Evolutionary conservation across 92 coral and sea anemone genomes (phyloP).

Genomic region (Palythoa grandis): DNA sequence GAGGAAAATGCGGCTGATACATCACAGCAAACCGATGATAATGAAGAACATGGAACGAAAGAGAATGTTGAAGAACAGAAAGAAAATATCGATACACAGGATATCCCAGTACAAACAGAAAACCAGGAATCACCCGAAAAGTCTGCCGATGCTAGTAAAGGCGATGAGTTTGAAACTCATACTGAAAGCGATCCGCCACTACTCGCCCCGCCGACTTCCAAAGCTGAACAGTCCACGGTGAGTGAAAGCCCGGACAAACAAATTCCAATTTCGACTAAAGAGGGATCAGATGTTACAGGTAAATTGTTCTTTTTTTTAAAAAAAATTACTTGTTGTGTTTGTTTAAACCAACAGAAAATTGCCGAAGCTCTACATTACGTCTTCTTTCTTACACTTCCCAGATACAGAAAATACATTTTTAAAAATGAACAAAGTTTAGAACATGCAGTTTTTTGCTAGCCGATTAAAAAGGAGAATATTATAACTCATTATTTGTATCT

Average conservation of each 20-base stretch:
- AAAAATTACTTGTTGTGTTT: background rate
- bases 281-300: conserved; percentile 48
- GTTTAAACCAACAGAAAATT: background rate
- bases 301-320: background rate
- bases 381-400: no score
- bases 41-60: background rate
- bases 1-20: conserved; percentile 5
- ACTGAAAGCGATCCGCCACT: conserved; percentile 64
- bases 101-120: conserved; percentile 59
- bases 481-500: background rate
- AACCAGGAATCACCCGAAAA: conserved; percentile 40
- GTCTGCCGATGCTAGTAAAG: conserved; percentile 27
- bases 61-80: conserved; percentile 47
- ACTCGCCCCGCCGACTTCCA: conserved; percentile 83
- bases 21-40: conserved; percentile 4
- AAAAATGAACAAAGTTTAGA: no score
- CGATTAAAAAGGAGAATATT: background rate
- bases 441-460: background rate
- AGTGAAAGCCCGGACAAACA: conserved; percentile 29
- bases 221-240: conserved; percentile 66
- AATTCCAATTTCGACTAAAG: conserved; percentile 30
- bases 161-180: conserved; percentile 43
- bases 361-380: background rate
- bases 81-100: conserved; percentile 47
- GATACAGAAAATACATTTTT: no score